These are phyloP conservation scores for Agrotis ipsilon DNA, from an alignment of 2,888 invertebrate genomes.

Conservation along the genomic window DNA sequence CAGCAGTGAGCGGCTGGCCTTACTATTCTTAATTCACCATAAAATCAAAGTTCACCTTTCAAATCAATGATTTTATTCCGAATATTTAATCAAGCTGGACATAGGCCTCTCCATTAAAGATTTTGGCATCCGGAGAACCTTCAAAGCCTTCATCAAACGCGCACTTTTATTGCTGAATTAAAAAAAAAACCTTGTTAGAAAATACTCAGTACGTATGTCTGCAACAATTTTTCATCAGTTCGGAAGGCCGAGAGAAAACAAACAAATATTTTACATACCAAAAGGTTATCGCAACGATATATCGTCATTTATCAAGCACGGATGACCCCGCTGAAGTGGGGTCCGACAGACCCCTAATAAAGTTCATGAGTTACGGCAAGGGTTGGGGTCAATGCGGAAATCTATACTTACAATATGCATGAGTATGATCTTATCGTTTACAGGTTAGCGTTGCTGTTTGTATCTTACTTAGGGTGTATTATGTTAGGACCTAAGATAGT, in stretches of 20 bases:
- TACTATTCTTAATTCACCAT: slow-evolving; percentile 32
- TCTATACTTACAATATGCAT: slow-evolving; percentile 23
- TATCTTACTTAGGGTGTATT: slow-evolving; percentile 3
- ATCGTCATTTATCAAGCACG: slow-evolving; percentile 25
- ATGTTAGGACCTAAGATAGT: background rate
- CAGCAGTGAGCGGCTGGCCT: too few species aligned
- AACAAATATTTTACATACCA: background rate
- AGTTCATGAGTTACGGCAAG: slow-evolving; percentile 45
- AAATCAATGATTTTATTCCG: slow-evolving; percentile 39
- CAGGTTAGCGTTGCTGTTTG: slow-evolving; percentile 27
- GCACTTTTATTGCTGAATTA: too few species aligned
- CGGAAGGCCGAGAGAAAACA: background rate
- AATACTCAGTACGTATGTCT: background rate
- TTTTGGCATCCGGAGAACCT: too few species aligned
- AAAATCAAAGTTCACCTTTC: slow-evolving; percentile 36
- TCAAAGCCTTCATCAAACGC: too few species aligned
- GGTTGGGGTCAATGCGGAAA: slow-evolving; percentile 50
- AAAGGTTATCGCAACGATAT: slow-evolving; percentile 31
- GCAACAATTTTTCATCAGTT: background rate
- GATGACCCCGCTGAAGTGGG: slow-evolving; percentile 48
- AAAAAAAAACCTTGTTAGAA: background rate
- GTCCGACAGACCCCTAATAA: slow-evolving; percentile 51
- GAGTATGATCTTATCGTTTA: slow-evolving; percentile 41
- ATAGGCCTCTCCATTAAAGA: too few species aligned
- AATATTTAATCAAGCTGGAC: slow-evolving; percentile 10